A percentile compares a stretch with the other conserved stretches of the same genome.
Evolutionary conservation across 2,888 invertebrate genomes (phyloP).

Genomic region (Timema cristinae): DNA sequence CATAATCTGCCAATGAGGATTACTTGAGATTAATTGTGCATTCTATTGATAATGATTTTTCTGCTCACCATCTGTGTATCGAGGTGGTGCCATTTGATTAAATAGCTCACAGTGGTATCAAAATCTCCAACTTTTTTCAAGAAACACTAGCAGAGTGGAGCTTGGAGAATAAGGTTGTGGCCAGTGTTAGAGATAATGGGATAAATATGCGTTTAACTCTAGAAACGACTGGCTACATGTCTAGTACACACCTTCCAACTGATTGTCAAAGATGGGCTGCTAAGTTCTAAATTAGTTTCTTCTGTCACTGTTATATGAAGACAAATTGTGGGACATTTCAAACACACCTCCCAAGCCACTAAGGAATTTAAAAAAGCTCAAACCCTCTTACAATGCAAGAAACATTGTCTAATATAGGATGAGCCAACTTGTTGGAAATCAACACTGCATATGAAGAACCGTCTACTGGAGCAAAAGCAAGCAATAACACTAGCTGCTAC

Average conservation of each 20-base stretch:
- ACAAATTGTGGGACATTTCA: slow-evolving; percentile 9
- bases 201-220: background rate
- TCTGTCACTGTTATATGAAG: background rate
- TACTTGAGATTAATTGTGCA: background rate
- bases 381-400: background rate
- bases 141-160: slow-evolving; percentile 1
- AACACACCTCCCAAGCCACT: background rate
- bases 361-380: background rate
- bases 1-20: background rate
- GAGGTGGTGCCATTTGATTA: background rate
- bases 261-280: background rate
- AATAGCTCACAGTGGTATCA: background rate
- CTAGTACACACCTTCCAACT: background rate
- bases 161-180: slow-evolving; percentile 2
- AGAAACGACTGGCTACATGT: slow-evolving; percentile 2
- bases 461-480: background rate
- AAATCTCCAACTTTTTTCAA: background rate
- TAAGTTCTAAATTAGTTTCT: background rate
- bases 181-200: background rate
- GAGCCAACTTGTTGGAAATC: background rate
- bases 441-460: background rate
- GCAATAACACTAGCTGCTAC: background rate
- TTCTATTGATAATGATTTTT: background rate
- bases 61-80: background rate
- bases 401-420: background rate